phyloP scores from a whole-genome alignment of 2,888 invertebrate genomes.

The Sphinx pinastri region DNA sequence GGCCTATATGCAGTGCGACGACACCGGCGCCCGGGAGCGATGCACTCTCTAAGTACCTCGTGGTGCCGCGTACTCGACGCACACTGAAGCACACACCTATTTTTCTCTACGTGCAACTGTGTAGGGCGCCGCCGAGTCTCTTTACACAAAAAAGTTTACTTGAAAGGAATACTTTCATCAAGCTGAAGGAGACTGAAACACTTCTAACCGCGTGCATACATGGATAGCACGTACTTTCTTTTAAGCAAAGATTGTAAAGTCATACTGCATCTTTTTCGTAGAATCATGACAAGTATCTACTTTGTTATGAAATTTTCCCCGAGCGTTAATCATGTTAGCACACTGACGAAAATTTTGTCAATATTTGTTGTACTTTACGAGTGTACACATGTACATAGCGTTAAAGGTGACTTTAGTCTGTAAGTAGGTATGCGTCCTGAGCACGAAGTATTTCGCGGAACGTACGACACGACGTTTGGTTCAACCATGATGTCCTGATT shows the following conservation, averaged over 20 bases:
- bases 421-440: neutral
- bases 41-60: constrained; percentile 78
- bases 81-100: constrained; percentile 74
- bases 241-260: constrained; percentile 8
- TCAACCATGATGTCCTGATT: too few relatives aligned
- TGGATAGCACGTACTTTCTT: neutral
- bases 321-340: constrained; percentile 5
- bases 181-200: constrained; percentile 63
- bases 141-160: constrained; percentile 66
- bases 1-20: constrained; percentile 84
- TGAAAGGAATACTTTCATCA: constrained; percentile 69
- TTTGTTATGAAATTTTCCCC: constrained; percentile 1
- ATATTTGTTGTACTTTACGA: neutral
- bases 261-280: constrained; percentile 1
- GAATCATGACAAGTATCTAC: neutral
- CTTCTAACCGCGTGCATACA: constrained; percentile 14
- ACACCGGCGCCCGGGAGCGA: constrained; percentile 82
- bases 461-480: too few relatives aligned
- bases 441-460: too few relatives aligned
- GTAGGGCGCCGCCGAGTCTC: constrained; percentile 66
- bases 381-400: neutral
- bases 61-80: constrained; percentile 75
- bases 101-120: constrained; percentile 69
- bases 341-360: neutral
- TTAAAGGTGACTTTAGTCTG: neutral